A percentile compares a stretch with the other conserved stretches of the same genome.
These are phyloP conservation scores for Ammospiza nelsoni DNA, from an alignment of 2,113 vertebrate genomes.

Conservation along the genomic window DNA sequence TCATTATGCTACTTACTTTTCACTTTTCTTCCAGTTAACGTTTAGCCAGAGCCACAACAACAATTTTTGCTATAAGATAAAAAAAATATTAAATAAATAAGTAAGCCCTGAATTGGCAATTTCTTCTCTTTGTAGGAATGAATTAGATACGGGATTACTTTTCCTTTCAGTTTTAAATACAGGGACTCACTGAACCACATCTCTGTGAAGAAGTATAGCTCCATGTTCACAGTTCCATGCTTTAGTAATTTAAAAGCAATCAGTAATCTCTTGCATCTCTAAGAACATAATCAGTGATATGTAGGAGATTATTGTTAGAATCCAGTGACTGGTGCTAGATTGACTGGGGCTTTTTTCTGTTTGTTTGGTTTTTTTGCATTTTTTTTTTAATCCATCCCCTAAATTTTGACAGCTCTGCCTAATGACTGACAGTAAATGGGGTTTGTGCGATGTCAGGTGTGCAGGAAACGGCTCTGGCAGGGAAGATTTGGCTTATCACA, in stretches of 20 bases:
- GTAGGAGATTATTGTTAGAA: conserved; percentile 22
- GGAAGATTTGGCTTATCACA: conserved; percentile 6
- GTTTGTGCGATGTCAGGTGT: not conserved
- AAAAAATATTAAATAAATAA: conserved; percentile 25
- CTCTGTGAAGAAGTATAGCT: not conserved
- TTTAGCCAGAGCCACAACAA: not conserved
- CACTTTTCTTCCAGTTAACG: not conserved
- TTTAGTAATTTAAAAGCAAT: conserved; percentile 40
- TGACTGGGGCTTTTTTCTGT: not conserved
- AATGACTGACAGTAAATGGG: not conserved
- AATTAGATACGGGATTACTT: conserved; percentile 10
- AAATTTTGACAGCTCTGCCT: conserved; percentile 17
- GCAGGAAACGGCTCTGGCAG: not conserved
- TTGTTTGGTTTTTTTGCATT: not conserved
- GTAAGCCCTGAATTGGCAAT: not conserved
- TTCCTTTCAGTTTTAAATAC: not conserved
- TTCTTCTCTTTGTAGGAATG: not conserved
- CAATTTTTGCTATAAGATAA: not conserved
- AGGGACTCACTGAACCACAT: not conserved
- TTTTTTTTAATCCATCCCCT: not conserved
- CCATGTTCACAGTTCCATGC: not conserved
- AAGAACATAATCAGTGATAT: not conserved
- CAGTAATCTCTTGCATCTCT: not conserved
- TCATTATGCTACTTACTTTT: not conserved
- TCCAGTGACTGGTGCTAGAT: not conserved